Conservation (phyloP, 2,797 vertebrate genomes). For the Coilia nasus region DNA sequence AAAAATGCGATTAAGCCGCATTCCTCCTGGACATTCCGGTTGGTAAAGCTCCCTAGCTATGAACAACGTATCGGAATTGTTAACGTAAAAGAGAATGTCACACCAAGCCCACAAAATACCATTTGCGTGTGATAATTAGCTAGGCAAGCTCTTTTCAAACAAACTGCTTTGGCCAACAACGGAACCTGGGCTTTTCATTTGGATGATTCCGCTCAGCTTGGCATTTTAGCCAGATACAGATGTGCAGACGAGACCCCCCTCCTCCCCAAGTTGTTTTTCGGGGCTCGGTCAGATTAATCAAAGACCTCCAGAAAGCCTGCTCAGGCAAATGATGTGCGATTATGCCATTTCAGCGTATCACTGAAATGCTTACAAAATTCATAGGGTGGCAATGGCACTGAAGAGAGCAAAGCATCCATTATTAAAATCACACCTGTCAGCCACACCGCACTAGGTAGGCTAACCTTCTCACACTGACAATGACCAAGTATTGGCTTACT, state of each 20-base stretch:
- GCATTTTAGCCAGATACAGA: slow-evolving; percentile 47
- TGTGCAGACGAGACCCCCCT: slow-evolving; percentile 48
- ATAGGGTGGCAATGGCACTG: slow-evolving; percentile 12
- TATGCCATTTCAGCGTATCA: neutral
- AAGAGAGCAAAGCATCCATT: slow-evolving; percentile 50
- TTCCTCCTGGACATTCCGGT: slow-evolving; percentile 18
- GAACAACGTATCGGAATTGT: neutral
- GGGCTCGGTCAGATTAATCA: slow-evolving; percentile 27
- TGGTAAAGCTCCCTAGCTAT: neutral
- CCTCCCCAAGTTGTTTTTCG: slow-evolving; percentile 36
- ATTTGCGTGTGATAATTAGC: slow-evolving; percentile 35
- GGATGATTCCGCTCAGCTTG: slow-evolving; percentile 26
- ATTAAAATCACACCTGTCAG: slow-evolving; percentile 64
- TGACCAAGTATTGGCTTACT: neutral
- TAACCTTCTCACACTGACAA: slow-evolving; percentile 2
- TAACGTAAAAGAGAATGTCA: neutral
- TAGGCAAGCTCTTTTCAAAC: slow-evolving; percentile 25
- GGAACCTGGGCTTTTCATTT: slow-evolving; percentile 16
- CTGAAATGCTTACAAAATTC: slow-evolving; percentile 15
- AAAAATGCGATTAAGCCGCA: slow-evolving; percentile 15
- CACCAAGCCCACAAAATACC: slow-evolving; percentile 4
- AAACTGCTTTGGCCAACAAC: slow-evolving; percentile 16
- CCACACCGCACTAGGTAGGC: slow-evolving; percentile 43
- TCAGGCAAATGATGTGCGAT: slow-evolving; percentile 13
- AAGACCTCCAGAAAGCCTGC: slow-evolving; percentile 17